Conservation (phyloP, 1,140 invertebrate species). For the Rhopalosiphum padi region DNA sequence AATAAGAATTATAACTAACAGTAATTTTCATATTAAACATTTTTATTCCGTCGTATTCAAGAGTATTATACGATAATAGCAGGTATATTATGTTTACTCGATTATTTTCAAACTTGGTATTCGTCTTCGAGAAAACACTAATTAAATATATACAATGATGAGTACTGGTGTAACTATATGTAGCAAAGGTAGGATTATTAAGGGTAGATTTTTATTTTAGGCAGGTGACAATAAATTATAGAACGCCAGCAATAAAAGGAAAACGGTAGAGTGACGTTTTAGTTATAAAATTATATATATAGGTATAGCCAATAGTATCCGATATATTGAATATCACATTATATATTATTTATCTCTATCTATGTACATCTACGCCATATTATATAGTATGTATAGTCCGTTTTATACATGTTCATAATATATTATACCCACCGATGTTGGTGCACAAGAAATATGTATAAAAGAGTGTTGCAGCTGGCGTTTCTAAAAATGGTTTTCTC, state of each 20-base stretch:
- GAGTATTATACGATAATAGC: background rate
- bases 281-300: background rate
- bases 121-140: background rate
- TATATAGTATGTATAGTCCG: background rate
- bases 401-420: background rate
- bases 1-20: too few relatives aligned
- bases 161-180: background rate
- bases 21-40: background rate
- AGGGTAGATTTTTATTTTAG: slow-evolving; percentile 10
- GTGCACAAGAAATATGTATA: background rate
- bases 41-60: background rate
- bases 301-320: background rate
- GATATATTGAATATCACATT: background rate
- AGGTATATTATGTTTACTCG: background rate
- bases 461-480: slow-evolving; percentile 39
- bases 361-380: too few relatives aligned
- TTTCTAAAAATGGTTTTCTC: slow-evolving; percentile 43
- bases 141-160: background rate
- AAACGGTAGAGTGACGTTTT: background rate
- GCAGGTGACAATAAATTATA: background rate
- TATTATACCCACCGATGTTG: background rate
- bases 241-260: background rate
- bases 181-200: background rate
- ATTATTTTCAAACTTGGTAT: background rate
- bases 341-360: background rate